Percentiles rank a stretch among this genome's conserved stretches.
Conservation (phyloP, 2,888 invertebrate genomes). For the Aricia artaxerxes region DNA sequence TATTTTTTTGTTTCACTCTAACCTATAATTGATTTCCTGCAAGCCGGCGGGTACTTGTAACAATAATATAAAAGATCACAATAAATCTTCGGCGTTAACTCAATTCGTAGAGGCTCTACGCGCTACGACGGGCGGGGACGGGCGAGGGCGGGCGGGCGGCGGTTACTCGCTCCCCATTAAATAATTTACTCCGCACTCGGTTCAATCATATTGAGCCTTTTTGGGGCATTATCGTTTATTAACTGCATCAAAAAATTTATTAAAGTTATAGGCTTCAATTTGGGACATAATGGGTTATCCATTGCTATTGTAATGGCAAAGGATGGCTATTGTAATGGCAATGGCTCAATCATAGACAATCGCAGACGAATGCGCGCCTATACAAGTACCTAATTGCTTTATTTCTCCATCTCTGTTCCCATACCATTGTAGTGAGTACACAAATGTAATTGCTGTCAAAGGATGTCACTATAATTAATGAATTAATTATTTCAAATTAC, state of each 20-base stretch:
- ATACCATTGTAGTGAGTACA: not conserved
- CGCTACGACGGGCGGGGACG: slow-evolving; percentile 44
- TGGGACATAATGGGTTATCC: not conserved
- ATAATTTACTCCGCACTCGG: slow-evolving; percentile 12
- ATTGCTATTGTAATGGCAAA: not conserved
- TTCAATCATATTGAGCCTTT: slow-evolving; percentile 18
- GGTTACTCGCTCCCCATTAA: not conserved
- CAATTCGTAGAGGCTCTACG: slow-evolving; percentile 52
- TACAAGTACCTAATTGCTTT: not conserved
- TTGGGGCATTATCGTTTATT: not conserved
- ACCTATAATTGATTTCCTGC: not conserved
- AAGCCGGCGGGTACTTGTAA: not conserved
- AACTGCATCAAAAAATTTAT: not conserved
- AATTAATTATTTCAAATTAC: not conserved
- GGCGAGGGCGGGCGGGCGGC: not conserved
- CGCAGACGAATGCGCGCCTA: not conserved
- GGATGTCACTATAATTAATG: not conserved
- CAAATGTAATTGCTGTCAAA: not conserved
- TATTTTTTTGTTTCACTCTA: not conserved
- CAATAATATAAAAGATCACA: slow-evolving; percentile 20
- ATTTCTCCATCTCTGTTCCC: not conserved
- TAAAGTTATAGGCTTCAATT: not conserved
- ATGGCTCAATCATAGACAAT: not conserved
- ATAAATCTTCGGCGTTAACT: slow-evolving; percentile 12
- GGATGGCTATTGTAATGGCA: not conserved